Conservation (phyloP, 2,888 invertebrate species). For the Xiphydria camelus region DNA sequence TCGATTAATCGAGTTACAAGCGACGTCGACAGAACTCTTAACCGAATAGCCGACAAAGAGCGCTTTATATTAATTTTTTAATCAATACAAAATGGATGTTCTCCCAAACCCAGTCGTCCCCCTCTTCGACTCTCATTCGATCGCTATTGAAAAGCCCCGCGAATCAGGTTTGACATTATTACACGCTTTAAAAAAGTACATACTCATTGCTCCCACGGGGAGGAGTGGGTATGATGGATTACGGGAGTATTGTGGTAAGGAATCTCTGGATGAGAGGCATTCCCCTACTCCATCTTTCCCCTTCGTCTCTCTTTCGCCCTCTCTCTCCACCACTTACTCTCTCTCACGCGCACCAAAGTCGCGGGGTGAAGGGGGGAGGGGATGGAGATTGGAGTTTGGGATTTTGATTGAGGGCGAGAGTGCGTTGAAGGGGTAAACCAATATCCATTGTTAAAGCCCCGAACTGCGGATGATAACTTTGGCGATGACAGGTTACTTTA, state of each 20-base stretch:
- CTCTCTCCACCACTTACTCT: too few species aligned
- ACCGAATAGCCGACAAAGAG: constrained; percentile 17
- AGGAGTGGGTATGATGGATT: constrained; percentile 24
- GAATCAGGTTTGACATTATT: constrained; percentile 22
- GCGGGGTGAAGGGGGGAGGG: not conserved
- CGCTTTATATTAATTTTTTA: too few species aligned
- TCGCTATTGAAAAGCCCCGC: not conserved
- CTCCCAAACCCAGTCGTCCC: constrained; percentile 20
- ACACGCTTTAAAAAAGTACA: constrained; percentile 23
- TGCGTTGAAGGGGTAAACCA: constrained; percentile 28
- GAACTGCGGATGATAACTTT: constrained; percentile 16
- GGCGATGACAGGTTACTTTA: constrained; percentile 21
- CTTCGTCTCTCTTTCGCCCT: constrained; percentile 1
- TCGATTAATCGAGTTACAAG: too few species aligned
- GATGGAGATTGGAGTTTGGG: constrained; percentile 18
- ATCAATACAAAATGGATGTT: too few species aligned
- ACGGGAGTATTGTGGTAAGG: constrained; percentile 29
- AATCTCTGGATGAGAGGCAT: constrained; percentile 20
- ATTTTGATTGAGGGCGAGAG: constrained; percentile 25
- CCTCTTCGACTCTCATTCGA: not conserved
- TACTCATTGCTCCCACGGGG: not conserved
- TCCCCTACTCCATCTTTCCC: constrained; percentile 11
- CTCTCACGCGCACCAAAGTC: not conserved
- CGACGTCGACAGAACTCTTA: constrained; percentile 20
- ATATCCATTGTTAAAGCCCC: constrained; percentile 27